Base-by-base conservation (phyloP, 1,140 invertebrate genomes). In the Macrosteles quadrilineatus region DNA sequence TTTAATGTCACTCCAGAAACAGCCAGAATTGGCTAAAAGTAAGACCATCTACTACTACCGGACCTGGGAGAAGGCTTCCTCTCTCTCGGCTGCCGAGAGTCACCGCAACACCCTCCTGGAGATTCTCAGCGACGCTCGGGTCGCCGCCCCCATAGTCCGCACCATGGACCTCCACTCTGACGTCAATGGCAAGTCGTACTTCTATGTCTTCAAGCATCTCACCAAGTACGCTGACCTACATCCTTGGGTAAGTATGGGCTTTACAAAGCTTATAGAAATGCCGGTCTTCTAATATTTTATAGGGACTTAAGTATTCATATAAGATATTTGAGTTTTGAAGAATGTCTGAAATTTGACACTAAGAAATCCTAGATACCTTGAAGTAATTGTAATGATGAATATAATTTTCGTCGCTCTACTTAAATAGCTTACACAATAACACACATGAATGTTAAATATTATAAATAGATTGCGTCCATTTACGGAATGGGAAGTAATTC, bases 201-300 rank as follows among this genome's bases (percentile, higher is more conserved):
- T 97, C 63, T 97, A 96, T 80, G 93, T 97, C 19, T 97, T 96
- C 80, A 92, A 94, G 81, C 96, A 98, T 81, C 95, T 97, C 78
- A 95, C 93, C 0, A 94, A 94, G 78, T 91, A 90, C 73, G 93
- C 94, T 29, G 91, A 96, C 79, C 96, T 92, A 82, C 91, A 90
- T 27, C 91, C 94, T 87, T 59, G 93, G 95, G 83, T 59, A 25
- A 25, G 81, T 90, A n/a, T n/a, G n/a, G n/a, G n/a, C n/a, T n/a
- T n/a, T n/a, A n/a, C n/a, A n/a, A n/a, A n/a, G n/a, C n/a, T n/a
- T n/a, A n/a, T n/a, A n/a, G n/a, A n/a, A n/a, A n/a, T n/a, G n/a
- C n/a, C n/a, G n/a, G n/a, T n/a, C n/a, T n/a, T n/a, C n/a, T n/a
- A n/a, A n/a, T n/a, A n/a, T n/a, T n/a, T n/a, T n/a, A n/a, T n/a